These are phyloP conservation scores for Miltochrista miniata DNA, from an alignment of 2,888 invertebrate genomes.

Conservation along the genomic window DNA sequence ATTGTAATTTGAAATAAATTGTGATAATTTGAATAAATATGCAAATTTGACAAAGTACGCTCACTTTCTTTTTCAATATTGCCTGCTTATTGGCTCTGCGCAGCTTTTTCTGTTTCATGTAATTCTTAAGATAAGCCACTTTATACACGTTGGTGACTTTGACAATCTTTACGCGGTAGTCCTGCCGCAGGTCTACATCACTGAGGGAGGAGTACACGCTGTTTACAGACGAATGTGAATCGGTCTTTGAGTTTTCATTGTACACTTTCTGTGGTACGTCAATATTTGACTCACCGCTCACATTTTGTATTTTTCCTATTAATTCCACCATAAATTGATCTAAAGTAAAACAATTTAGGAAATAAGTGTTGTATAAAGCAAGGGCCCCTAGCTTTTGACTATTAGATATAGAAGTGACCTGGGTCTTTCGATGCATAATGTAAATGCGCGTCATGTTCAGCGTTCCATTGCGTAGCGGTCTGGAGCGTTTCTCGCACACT, in stretches of 20 bases:
- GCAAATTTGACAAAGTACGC: background rate
- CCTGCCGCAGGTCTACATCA: constrained; percentile 53
- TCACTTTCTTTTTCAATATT: constrained; percentile 67
- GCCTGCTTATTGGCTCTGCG: constrained; percentile 64
- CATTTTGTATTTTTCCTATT: constrained; percentile 50
- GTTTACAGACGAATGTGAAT: constrained; percentile 41
- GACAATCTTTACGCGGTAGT: constrained; percentile 69
- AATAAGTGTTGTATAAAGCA: background rate
- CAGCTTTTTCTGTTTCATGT: constrained; percentile 68
- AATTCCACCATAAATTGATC: constrained; percentile 53
- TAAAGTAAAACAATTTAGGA: constrained; percentile 26
- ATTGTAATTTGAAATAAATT: background rate
- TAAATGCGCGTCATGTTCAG: constrained; percentile 31
- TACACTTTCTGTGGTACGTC: constrained; percentile 45
- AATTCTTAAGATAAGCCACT: constrained; percentile 70
- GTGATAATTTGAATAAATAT: background rate
- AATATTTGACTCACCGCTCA: constrained; percentile 15
- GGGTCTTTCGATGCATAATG: constrained; percentile 43
- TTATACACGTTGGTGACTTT: constrained; percentile 76
- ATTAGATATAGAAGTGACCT: constrained; percentile 37
- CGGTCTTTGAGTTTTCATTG: constrained; percentile 42
- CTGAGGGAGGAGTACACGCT: constrained; percentile 60
- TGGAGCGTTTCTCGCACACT: constrained; percentile 44
- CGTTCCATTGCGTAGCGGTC: constrained; percentile 36
- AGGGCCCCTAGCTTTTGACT: background rate